Evolutionary conservation across 2,888 invertebrate species (phyloP), one percentile per base, ranked within the genome.

Genomic region (Alentia gelatinosa): DNA sequence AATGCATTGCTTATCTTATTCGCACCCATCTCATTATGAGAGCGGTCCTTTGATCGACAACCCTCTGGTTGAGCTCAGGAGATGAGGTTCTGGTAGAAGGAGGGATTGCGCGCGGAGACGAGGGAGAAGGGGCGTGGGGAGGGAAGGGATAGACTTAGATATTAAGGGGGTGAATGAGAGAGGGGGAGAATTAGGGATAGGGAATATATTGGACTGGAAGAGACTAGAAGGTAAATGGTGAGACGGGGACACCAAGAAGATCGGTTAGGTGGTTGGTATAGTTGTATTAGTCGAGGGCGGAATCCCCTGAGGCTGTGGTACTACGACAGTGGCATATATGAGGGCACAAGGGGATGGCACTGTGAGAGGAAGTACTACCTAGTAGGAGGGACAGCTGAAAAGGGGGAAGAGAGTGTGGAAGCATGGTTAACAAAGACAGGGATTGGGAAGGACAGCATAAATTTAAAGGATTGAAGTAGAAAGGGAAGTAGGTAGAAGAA

Each of bases 1-100:
- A 83, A 86, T 86, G 42, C 86, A 86, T 86, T 86, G 86, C 47
- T 47, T 47, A 86, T 86, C 86, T 86, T 86, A n/a, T 86, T 86
- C 47, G 42, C 47, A 86, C 86, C 86, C 86, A 86, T 86, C 42
- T 86, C 86, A 86, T 86, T 86, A 86, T 47, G 7, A 19, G 19
- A n/a, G 47, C 37, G 50, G 7, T 42, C 30, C 47, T 86, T 86
- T 86, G 86, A 86, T 86, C 86, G 26, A 47, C 15, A 26, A 0
- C 1, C 1, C 86, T 86, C 4, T 42, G 47, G 47, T 47, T 86
- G 47, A 26, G 79, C 35, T 79, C 39, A 23, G 79, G 35, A 39
- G 79, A 68, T 26, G 68, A 79, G 79, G 15, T 39, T 23, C 15
- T 9, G 79, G 23, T 7, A 37, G 79, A 37, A 39, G 15, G 79